Evolutionary conservation across 2,888 invertebrate species (phyloP).

Genomic region (Charanyca ferruginea): DNA sequence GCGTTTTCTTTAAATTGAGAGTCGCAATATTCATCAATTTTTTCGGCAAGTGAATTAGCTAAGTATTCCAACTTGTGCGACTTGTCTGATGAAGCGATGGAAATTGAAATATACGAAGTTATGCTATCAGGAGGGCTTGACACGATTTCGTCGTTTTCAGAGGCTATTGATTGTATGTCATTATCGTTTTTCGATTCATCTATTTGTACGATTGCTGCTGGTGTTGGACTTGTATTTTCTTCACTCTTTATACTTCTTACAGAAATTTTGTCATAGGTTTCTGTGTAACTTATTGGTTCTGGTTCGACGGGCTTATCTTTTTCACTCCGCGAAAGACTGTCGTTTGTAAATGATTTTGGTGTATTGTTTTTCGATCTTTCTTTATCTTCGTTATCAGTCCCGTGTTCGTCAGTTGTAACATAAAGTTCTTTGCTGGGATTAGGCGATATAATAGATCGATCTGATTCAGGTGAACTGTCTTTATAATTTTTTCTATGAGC

Average conservation of each 20-base stretch:
- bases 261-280: conserved; percentile 79
- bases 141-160: conserved; percentile 88
- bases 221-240: conserved; percentile 61
- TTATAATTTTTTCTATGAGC: conserved; percentile 86
- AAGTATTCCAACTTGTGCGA: conserved; percentile 88
- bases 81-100: conserved; percentile 88
- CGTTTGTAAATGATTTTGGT: conserved; percentile 86
- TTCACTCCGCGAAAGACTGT: conserved; percentile 85
- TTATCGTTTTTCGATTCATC: conserved; percentile 70
- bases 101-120: conserved; percentile 89
- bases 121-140: conserved; percentile 89
- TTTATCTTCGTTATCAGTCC: conserved; percentile 82
- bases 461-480: conserved; percentile 88
- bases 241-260: conserved; percentile 73
- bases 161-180: conserved; percentile 82
- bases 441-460: conserved; percentile 80
- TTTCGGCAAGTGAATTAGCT: conserved; percentile 89
- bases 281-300: conserved; percentile 65
- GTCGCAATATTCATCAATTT: conserved; percentile 90
- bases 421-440: conserved; percentile 84
- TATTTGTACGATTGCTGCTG: conserved; percentile 47
- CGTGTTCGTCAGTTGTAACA: conserved; percentile 83
- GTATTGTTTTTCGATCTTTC: conserved; percentile 85
- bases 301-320: conserved; percentile 75
- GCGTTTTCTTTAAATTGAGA: conserved; percentile 84